Base-by-base conservation (phyloP, 2,888 invertebrate genomes). In the Dolichopus griseipennis region DNA sequence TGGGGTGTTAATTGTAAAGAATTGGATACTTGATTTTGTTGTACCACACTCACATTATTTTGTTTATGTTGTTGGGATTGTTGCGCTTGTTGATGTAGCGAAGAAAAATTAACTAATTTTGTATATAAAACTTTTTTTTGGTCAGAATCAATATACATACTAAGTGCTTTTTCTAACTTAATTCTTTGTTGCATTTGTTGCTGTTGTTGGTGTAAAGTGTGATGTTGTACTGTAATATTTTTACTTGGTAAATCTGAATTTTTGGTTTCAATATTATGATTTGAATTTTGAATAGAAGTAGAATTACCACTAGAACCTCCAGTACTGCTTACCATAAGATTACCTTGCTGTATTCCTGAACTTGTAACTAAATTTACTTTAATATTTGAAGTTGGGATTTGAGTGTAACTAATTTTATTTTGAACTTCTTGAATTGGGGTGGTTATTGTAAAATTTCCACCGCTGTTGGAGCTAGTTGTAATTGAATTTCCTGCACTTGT, bases 351-450 rank as follows among this genome's bases (percentile, higher is more conserved):
- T 10, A 75, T 71, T 61, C 73, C 74, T 7, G 75, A 69, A 27
- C 74, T 76, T 69, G 79, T 77, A 6, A 81, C 78, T 69, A 81
- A 76, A 71, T 81, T 81, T 68, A 81, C 73, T 73, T 81, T 81
- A 3, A 81, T 75, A 74, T 80, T 81, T 33, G 79, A 74, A 69
- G 78, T 78, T 63, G 77, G 75, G 68, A 80, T 72, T 33, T 78
- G 78, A 72, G 79, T 79, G 69, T 78, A 79, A 68, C 79, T 80
- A 2, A 80, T 73, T 71, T 81, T 81, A 68, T 78, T 78, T 67
- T 73, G 73, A 67, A 78, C 70, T 65, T 79, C 78, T 37, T 77
- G 75, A 21, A 75, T 75, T 5, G 78, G 69, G 1, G 79, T 78
- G 27, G 80, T 76, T 67, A 79, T 79, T 69, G 80, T 78, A 21